Evolutionary conservation across 2,797 vertebrate species (phyloP).

Genomic region (Furcifer pardalis): DNA sequence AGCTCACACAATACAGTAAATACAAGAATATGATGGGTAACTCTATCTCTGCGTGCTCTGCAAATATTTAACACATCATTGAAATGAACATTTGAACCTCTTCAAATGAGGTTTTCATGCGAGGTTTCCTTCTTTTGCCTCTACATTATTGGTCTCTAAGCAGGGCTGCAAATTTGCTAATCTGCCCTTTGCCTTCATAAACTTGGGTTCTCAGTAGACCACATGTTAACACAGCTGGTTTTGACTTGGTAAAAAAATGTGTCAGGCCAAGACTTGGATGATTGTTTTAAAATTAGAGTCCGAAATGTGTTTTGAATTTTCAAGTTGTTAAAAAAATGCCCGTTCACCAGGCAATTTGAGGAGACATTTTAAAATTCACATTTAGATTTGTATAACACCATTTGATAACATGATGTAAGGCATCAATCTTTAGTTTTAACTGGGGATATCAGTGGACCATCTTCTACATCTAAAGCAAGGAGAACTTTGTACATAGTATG

Average conservation of each 20-base stretch:
- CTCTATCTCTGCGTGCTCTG: not conserved
- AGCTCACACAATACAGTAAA: not conserved
- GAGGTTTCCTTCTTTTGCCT: not conserved
- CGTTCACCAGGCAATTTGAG: not conserved
- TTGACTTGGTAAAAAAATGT: slow-evolving; percentile 18
- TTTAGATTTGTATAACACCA: not conserved
- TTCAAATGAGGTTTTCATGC: not conserved
- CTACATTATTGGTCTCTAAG: slow-evolving; percentile 11
- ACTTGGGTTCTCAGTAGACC: slow-evolving; percentile 20
- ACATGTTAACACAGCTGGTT: slow-evolving; percentile 18
- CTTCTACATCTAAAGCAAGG: not conserved
- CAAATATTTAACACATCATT: not conserved
- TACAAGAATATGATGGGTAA: not conserved
- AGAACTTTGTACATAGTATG: not conserved
- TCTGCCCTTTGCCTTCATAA: slow-evolving; percentile 33
- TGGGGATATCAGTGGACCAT: not conserved
- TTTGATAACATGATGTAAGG: not conserved
- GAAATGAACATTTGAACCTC: not conserved
- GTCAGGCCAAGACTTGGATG: slow-evolving; percentile 7
- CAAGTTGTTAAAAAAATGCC: not conserved
- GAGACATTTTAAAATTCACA: no score
- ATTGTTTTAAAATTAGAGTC: slow-evolving; percentile 20
- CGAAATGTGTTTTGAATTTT: slow-evolving; percentile 19
- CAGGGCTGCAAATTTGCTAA: slow-evolving; percentile 23
- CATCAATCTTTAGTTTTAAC: not conserved